phyloP scores from a whole-genome alignment of 2,888 invertebrate genomes.

The Arrhopalites spinosus region DNA sequence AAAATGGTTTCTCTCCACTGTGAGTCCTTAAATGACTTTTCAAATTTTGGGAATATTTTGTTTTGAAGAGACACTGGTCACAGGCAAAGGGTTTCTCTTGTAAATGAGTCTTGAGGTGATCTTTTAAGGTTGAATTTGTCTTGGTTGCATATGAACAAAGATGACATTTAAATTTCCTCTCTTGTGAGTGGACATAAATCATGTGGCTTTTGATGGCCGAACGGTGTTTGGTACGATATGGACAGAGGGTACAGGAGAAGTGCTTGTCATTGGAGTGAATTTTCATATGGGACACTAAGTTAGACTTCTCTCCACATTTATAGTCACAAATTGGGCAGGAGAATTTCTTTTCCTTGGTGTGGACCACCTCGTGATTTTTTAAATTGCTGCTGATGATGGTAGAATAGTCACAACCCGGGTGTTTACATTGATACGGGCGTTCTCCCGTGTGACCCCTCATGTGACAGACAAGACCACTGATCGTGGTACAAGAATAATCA shows the following conservation, averaged over 20 bases:
- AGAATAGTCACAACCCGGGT: not conserved
- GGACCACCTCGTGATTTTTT: too few relatives aligned
- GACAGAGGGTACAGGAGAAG: not conserved
- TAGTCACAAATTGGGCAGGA: too few relatives aligned
- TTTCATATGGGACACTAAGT: not conserved
- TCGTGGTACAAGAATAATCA: too few relatives aligned
- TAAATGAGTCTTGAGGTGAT: not conserved
- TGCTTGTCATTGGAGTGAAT: not conserved
- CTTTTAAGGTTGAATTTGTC: not conserved
- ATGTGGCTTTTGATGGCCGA: not conserved
- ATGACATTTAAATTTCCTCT: not conserved
- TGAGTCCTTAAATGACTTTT: not conserved
- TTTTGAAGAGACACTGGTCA: not conserved
- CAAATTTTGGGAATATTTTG: not conserved
- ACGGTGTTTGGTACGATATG: not conserved
- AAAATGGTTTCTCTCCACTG: too few relatives aligned
- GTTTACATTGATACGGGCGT: too few relatives aligned
- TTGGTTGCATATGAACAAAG: not conserved
- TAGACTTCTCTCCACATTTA: not conserved
- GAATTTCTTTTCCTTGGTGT: too few relatives aligned
- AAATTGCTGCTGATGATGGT: not conserved
- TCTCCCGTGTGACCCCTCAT: too few relatives aligned
- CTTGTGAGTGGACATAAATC: not conserved
- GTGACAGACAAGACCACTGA: too few relatives aligned
- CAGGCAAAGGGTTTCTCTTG: not conserved